A percentile compares a stretch with the other conserved stretches of the same genome.
Conservation (phyloP, 2,888 invertebrate genomes). For the Dioctria linearis region DNA sequence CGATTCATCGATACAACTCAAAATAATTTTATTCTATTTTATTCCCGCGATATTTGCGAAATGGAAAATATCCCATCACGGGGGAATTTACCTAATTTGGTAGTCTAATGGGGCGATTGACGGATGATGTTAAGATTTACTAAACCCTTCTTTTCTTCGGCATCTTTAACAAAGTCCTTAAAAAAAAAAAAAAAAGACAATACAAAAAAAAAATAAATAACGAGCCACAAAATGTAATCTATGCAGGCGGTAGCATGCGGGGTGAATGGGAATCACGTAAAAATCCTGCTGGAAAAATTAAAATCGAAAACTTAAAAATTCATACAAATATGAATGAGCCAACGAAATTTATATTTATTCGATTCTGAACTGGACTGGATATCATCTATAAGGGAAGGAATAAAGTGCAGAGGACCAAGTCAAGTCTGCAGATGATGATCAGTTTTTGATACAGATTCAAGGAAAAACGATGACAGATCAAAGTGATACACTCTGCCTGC, state of each 20-base stretch:
- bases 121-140: neutral
- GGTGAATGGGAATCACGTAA: neutral
- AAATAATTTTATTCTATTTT: neutral
- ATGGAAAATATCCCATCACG: conserved; percentile 1
- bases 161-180: neutral
- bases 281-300: neutral
- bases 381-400: too few species aligned
- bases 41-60: neutral
- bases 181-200: conserved; percentile 1
- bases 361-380: too few species aligned
- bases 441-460: conserved; percentile 18
- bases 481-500: neutral
- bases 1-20: neutral
- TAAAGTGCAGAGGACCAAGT: neutral
- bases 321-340: neutral
- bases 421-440: neutral
- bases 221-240: neutral
- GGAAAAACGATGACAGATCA: conserved; percentile 6
- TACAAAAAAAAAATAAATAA: neutral
- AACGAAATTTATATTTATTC: too few species aligned
- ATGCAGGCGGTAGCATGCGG: neutral
- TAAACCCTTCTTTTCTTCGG: neutral
- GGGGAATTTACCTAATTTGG: conserved; percentile 26
- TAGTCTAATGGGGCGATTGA: conserved; percentile 28
- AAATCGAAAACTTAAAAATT: conserved; percentile 3